Percentiles rank a stretch among this genome's conserved stretches.
phyloP scores from a whole-genome alignment of 2,113 vertebrate species.

The Zootoca vivipara region DNA sequence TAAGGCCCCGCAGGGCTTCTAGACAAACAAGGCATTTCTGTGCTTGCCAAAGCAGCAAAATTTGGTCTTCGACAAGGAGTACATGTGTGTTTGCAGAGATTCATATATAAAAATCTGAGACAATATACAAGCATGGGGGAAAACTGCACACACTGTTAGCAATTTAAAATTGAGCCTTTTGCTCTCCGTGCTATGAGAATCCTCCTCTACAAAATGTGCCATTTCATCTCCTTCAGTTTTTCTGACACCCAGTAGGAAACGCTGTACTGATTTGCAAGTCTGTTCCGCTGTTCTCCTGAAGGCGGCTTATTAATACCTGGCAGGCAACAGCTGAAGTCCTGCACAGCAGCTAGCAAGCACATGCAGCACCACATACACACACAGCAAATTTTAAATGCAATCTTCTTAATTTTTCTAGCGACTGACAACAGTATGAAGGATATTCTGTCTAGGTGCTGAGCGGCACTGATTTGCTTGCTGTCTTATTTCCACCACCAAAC shows the following conservation, averaged over 20 bases:
- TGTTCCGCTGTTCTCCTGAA: neutral
- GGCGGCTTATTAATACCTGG: neutral
- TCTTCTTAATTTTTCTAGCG: conserved; percentile 34
- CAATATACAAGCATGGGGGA: too few relatives aligned
- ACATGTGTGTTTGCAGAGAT: too few relatives aligned
- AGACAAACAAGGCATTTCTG: neutral
- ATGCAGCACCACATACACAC: neutral
- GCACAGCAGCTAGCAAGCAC: neutral
- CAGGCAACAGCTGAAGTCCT: conserved; percentile 5
- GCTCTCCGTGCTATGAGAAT: neutral
- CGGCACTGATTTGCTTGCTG: too few relatives aligned
- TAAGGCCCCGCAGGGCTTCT: neutral
- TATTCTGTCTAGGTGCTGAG: neutral
- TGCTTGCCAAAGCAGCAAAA: neutral
- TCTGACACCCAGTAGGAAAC: neutral
- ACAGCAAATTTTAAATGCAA: conserved; percentile 3
- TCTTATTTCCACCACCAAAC: neutral
- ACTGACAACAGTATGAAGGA: neutral
- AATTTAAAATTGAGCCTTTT: neutral
- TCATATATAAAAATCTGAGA: neutral
- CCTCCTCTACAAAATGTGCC: accelerated
- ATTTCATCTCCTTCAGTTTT: conserved; percentile 6
- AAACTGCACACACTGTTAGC: neutral
- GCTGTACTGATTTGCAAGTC: neutral
- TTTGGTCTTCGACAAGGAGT: too few relatives aligned